These are phyloP conservation scores for Catostylus mosaicus DNA, from an alignment of 30 jellyfish, hydroid and myxozoan species.

Conservation along the genomic window DNA sequence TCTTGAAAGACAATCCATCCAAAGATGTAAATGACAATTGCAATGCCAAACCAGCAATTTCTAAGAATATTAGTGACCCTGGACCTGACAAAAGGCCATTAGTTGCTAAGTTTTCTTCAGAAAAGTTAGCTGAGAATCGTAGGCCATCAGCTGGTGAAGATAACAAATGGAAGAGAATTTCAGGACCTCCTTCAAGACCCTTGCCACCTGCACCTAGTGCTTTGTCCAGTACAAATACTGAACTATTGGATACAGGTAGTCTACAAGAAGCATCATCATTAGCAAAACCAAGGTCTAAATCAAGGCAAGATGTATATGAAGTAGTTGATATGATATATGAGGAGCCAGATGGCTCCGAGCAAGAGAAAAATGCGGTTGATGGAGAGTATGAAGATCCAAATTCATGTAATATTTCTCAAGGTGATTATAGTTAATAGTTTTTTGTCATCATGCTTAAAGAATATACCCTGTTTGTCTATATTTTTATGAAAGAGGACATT, in stretches of 20 bases:
- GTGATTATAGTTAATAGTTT: neutral
- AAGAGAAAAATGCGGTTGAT: neutral
- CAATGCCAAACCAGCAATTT: conserved; percentile 3
- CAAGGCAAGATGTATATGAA: conserved; percentile 5
- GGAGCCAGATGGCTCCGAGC: conserved; percentile 10
- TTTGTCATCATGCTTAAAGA: too few species aligned
- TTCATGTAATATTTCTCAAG: neutral
- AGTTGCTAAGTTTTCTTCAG: conserved; percentile 15
- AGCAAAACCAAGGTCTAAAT: neutral
- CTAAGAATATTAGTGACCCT: neutral
- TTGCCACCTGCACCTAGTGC: conserved; percentile 66
- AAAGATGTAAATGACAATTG: conserved; percentile 51
- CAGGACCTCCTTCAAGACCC: conserved; percentile 70
- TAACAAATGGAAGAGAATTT: conserved; percentile 26
- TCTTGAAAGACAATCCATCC: neutral
- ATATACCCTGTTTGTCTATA: too few species aligned
- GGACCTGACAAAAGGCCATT: conserved; percentile 13
- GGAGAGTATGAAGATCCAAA: conserved; percentile 60
- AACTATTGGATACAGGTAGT: neutral
- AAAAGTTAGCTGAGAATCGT: neutral
- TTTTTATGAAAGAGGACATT: too few species aligned
- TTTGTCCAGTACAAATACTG: neutral
- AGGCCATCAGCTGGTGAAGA: neutral
- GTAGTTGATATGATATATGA: conserved; percentile 11
- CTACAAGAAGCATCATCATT: neutral